Evolutionary conservation across 2,888 invertebrate genomes (phyloP), one percentile per base, ranked within the genome.

Genomic region (Drosophila antonietae): DNA sequence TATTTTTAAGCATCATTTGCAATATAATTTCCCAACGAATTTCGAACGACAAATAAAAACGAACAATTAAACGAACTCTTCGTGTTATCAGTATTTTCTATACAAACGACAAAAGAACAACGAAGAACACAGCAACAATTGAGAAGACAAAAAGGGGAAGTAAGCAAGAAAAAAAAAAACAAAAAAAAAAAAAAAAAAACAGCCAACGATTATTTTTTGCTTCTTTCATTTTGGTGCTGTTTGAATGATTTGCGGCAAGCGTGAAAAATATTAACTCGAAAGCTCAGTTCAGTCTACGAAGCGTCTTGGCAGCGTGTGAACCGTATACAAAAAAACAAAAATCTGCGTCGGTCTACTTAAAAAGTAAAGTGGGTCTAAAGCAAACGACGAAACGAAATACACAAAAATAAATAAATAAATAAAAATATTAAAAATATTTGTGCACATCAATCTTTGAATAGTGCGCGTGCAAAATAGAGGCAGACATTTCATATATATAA

Each of bases 41-140:
- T 51, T 46, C 82, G 60, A 86, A 82, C 87, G 87, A 82, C 83
- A 80, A 68, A 79, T 76, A 76, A 85, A 76, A 88, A 87, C 83
- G 83, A 83, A 87, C 85, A 81, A 78, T 82, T 74, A 75, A 88
- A 83, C 83, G 83, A 83, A 83, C 86, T 62, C 71, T 63, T 64
- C 67, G 81, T 80, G 86, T 83, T 83, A 83, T 83, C 83, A 83
- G 83, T 88, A 83, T 83, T 83, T 71, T 59, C 61, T 61, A 53
- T 66, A 70, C 59, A 78, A 69, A 70, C 66, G 52, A 72, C 67
- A 44, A 55, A 49, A 47, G 65, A 74, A 68, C 65, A 52, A 52
- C 65, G 12, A 61, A 31, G 56, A 20, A 15, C 52, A 18, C 41
- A 18, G 18, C 33, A 43, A 41, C 53, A 52, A 52, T 52, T 33